A percentile compares a stretch with the other conserved stretches of the same genome.
These are phyloP conservation scores for Benthosema pterotum DNA, from an alignment of 2,797 vertebrate species.

Conservation along the genomic window DNA sequence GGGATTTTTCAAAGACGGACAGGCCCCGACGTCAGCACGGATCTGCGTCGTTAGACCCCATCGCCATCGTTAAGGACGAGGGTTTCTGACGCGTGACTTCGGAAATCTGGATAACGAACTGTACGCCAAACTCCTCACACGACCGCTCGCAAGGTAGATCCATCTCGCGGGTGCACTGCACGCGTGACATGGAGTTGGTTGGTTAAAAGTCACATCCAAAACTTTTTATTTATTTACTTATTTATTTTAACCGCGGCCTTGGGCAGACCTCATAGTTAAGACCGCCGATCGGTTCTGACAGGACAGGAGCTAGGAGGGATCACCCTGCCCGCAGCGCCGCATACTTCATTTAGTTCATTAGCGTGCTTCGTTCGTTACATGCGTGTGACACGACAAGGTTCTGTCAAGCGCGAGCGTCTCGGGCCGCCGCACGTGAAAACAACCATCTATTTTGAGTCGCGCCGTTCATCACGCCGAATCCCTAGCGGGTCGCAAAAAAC, in stretches of 20 bases:
- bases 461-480: slow-evolving; percentile 41
- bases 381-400: slow-evolving; percentile 39
- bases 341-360: slow-evolving; percentile 58
- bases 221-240: too few species aligned
- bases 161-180: neutral
- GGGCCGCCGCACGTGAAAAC: slow-evolving; percentile 24
- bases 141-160: neutral
- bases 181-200: slow-evolving; percentile 38
- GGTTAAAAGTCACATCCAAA: slow-evolving; percentile 46
- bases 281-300: slow-evolving; percentile 67
- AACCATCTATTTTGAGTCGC: slow-evolving; percentile 33
- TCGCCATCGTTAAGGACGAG: too few species aligned
- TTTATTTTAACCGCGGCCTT: slow-evolving; percentile 52
- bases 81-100: too few species aligned
- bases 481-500: neutral
- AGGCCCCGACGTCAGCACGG: too few species aligned
- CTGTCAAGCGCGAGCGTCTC: slow-evolving; percentile 47
- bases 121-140: too few species aligned
- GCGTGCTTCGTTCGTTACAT: slow-evolving; percentile 62
- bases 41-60: too few species aligned
- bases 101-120: too few species aligned
- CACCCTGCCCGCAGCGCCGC: slow-evolving; percentile 41
- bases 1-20: too few species aligned
- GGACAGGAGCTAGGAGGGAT: slow-evolving; percentile 48
- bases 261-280: slow-evolving; percentile 56